Evolutionary conservation across 2,888 invertebrate species (phyloP).

Genomic region (Drosophila tanythrix): DNA sequence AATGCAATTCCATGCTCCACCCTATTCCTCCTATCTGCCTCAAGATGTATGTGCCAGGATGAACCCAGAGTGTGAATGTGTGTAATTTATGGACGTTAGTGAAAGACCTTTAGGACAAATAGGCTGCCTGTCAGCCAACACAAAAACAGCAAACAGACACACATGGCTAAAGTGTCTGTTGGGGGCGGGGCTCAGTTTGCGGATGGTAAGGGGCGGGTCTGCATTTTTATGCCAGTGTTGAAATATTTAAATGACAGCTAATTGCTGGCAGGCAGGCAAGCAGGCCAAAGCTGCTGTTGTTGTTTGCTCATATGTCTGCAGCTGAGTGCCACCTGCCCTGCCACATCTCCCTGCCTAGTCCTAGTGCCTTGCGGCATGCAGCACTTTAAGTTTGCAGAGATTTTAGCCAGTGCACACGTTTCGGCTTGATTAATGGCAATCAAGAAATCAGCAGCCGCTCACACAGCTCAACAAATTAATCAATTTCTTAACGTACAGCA

Average conservation of each 20-base stretch:
- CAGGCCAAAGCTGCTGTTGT: constrained; percentile 35
- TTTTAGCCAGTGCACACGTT: constrained; percentile 63
- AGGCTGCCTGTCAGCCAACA: constrained; percentile 28
- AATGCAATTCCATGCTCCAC: constrained; percentile 19
- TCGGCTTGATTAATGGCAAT: constrained; percentile 75
- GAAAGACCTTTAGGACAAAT: constrained; percentile 49
- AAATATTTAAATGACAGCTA: constrained; percentile 81
- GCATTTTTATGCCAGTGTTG: constrained; percentile 68
- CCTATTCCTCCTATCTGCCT: constrained; percentile 19
- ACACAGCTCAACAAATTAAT: constrained; percentile 73
- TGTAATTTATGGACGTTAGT: constrained; percentile 63
- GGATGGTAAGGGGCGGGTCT: constrained; percentile 3
- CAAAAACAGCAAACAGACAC: constrained; percentile 31
- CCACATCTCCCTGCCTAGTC: background rate
- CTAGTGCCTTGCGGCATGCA: constrained; percentile 17
- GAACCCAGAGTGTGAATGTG: constrained; percentile 4
- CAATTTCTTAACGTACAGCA: constrained; percentile 78
- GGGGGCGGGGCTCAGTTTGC: background rate
- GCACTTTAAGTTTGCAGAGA: constrained; percentile 30
- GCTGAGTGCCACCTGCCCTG: constrained; percentile 34
- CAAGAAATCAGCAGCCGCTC: constrained; percentile 65
- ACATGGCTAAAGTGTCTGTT: constrained; percentile 17
- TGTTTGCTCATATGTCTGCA: constrained; percentile 74
- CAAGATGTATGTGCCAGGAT: constrained; percentile 64
- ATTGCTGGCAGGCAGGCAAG: constrained; percentile 66